Conservation (phyloP, 2,113 vertebrate species). For the Poeciliopsis turrubarensis region DNA sequence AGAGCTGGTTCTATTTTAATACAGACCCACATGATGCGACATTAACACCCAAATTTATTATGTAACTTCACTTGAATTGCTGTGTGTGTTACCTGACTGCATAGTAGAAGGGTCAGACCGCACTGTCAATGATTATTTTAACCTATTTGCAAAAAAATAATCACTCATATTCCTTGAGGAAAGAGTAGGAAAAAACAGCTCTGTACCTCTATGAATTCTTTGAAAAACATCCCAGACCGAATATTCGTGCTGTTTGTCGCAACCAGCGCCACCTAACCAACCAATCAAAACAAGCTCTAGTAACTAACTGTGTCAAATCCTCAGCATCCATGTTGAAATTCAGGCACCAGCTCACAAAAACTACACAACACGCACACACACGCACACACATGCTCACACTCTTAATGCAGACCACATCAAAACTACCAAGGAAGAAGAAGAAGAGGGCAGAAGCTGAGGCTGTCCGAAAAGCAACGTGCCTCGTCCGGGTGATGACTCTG, state of each 20-base stretch:
- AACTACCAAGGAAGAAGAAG: constrained; percentile 74
- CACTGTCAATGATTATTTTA: constrained; percentile 31
- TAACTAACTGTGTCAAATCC: constrained; percentile 78
- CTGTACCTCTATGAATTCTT: constrained; percentile 50
- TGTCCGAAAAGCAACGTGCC: constrained; percentile 68
- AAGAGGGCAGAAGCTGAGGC: constrained; percentile 63
- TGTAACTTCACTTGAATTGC: constrained; percentile 1
- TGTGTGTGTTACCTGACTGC: constrained; percentile 19
- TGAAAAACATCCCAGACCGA: constrained; percentile 65
- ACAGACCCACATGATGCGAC: constrained; percentile 1
- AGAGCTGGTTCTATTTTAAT: constrained; percentile 15
- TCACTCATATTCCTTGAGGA: constrained; percentile 21
- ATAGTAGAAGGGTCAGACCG: constrained; percentile 18
- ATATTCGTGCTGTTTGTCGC: constrained; percentile 79
- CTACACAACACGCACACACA: constrained; percentile 56
- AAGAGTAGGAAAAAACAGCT: constrained; percentile 12
- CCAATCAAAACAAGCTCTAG: constrained; percentile 59
- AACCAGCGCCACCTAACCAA: constrained; percentile 53
- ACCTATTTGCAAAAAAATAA: constrained; percentile 26
- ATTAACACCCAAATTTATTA: constrained; percentile 1
- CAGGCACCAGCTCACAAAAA: constrained; percentile 70
- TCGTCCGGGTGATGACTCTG: constrained; percentile 76
- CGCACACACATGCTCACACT: constrained; percentile 5
- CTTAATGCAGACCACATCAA: constrained; percentile 55
- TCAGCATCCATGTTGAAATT: constrained; percentile 84